Base-by-base conservation (phyloP, 2,113 vertebrate genomes). In the Chascanopsetta lugubris region DNA sequence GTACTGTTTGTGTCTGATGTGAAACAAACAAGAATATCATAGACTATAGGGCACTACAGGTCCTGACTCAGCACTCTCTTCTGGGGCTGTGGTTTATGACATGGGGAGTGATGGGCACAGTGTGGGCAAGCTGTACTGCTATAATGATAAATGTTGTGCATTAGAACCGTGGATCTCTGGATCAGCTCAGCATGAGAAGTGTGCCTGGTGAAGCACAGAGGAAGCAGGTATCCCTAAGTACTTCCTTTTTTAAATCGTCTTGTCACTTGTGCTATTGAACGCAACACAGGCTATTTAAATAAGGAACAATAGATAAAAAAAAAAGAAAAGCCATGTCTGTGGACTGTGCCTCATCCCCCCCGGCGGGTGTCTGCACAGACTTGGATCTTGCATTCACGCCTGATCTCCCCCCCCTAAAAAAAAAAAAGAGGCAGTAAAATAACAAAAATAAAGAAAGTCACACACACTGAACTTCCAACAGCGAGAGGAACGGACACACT, bases 131-230 rank as follows among this genome's bases (percentile, higher is more conserved):
- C 62, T 54, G 61, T 25, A 10, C 68, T 81, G 77, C 67, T 74
- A 81, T 24, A 12, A 59, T 88, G 86, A 86, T 79, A 66, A 84
- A 89, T 87, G 72, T 46, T 56, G 51, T 61, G 67, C 62, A 87
- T 86, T 81, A 85, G 59, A 69, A 61, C 54, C 46, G 76, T 79
- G 72, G 42, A 70, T 61, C 63, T 36, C 48, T 63, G 25, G 24
- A 45, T 56, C 61, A 42, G 38, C 61, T 30, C 56, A 57, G 57
- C 40, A 69, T 69, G 72, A 51, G n/a, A 34, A 64, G 85, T 80
- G 79, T 56, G 49, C 54, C 74, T 79, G 53, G 69, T 54, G 64
- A 80, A 75, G 63, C 51, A 38, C 27, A 66, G 59, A 38, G 17
- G 46, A 64, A 62, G 68, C 53, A 62, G 25, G 42, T 59, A 29